phyloP scores from a whole-genome alignment of 2,797 vertebrate genomes.

The Poecile montanus region DNA sequence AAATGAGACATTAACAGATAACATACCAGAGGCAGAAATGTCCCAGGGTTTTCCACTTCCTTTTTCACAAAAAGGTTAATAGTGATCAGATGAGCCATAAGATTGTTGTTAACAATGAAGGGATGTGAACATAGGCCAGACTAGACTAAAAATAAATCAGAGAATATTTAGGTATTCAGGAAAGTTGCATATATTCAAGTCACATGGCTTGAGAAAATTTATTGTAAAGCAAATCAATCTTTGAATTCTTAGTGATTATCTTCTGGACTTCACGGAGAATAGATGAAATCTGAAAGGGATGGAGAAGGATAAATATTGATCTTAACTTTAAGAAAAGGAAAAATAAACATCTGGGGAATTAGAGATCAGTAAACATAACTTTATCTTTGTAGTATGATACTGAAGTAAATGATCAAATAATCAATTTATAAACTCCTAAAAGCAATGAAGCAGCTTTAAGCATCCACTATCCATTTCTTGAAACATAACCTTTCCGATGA shows the following conservation, averaged over 20 bases:
- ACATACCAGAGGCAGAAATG: not conserved
- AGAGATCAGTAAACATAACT: not conserved
- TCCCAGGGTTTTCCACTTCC: not conserved
- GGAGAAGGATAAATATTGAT: slow-evolving; percentile 25
- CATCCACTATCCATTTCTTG: not conserved
- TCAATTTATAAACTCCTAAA: slow-evolving; percentile 8
- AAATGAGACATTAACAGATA: not conserved
- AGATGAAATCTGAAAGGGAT: slow-evolving; percentile 21
- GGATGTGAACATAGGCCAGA: not conserved
- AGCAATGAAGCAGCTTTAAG: not conserved
- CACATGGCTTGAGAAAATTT: not conserved
- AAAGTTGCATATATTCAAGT: slow-evolving; percentile 23
- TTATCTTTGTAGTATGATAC: not conserved
- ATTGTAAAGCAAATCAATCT: not conserved
- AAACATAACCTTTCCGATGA: not conserved
- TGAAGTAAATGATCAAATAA: slow-evolving; percentile 9
- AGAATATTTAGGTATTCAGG: not conserved
- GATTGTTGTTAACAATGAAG: not conserved
- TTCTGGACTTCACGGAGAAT: not conserved
- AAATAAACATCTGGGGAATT: slow-evolving; percentile 21
- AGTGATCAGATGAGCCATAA: not conserved
- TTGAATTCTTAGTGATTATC: not conserved
- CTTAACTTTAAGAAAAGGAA: slow-evolving; percentile 2
- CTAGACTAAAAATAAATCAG: not conserved
- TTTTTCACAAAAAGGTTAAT: not conserved